Conservation (phyloP, 2,888 invertebrate genomes). For the Apamea epomidion region DNA sequence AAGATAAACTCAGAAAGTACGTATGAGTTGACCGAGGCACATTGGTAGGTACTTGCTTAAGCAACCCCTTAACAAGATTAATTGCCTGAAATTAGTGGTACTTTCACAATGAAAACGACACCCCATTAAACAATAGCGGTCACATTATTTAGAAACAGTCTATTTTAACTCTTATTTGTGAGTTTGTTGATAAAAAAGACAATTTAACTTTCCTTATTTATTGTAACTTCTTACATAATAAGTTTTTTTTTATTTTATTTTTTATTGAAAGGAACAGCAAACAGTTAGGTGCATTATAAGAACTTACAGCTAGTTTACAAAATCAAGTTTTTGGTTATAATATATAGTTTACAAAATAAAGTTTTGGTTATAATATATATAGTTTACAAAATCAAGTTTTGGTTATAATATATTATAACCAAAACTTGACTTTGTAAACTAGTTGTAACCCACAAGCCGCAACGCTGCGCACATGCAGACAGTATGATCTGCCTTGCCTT, state of each 20-base stretch:
- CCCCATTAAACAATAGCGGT: constrained; percentile 59
- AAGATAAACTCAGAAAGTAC: background rate
- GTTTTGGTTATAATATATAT: background rate
- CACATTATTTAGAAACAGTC: constrained; percentile 51
- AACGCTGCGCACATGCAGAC: background rate
- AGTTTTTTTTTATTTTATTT: background rate
- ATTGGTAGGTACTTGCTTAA: background rate
- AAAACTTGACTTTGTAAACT: too few relatives aligned
- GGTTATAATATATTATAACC: too few relatives aligned
- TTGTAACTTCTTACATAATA: constrained; percentile 6
- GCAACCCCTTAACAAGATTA: constrained; percentile 58
- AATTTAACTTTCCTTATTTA: constrained; percentile 19
- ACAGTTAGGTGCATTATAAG: background rate
- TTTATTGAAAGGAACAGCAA: background rate
- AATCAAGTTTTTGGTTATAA: background rate
- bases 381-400: background rate
- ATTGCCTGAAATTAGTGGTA: constrained; percentile 67
- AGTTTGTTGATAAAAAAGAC: constrained; percentile 53
- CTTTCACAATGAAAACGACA: constrained; percentile 63
- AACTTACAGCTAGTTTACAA: background rate
- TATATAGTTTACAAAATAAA: background rate
- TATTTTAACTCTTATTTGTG: constrained; percentile 62
- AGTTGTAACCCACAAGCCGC: background rate
- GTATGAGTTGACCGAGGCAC: background rate
- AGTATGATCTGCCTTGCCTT: background rate